A percentile compares a stretch with the other conserved stretches of the same genome.
Conservation (phyloP, 2,797 vertebrate species). For the Lemur catta region DNA sequence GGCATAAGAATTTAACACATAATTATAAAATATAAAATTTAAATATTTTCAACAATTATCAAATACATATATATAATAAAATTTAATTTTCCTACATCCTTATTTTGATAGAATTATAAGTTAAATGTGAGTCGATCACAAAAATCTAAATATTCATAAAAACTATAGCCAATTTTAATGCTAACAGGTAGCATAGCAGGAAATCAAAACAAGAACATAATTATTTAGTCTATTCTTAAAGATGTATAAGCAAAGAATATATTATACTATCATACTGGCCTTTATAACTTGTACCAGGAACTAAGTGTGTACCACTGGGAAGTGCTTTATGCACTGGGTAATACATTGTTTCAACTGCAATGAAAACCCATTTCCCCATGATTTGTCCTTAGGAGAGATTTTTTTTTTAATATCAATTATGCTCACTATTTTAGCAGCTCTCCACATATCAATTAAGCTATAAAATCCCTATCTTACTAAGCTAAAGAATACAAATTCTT, state of each 20-base stretch:
- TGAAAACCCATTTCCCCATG: background rate
- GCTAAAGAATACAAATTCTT: conserved; percentile 20
- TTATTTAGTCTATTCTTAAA: background rate
- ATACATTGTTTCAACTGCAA: background rate
- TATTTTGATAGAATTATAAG: conserved; percentile 23
- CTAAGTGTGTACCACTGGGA: background rate
- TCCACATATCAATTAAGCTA: background rate
- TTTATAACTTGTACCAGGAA: background rate
- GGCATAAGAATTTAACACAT: background rate
- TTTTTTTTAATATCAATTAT: background rate
- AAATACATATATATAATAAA: conserved; percentile 19
- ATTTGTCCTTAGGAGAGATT: background rate
- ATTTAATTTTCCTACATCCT: background rate
- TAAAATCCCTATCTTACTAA: conserved; percentile 9
- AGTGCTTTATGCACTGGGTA: background rate
- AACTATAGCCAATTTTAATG: background rate
- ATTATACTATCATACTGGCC: background rate
- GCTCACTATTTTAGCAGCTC: background rate
- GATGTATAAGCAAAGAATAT: background rate
- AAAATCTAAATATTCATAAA: background rate
- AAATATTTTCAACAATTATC: conserved; percentile 17
- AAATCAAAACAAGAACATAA: background rate
- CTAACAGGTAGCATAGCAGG: background rate
- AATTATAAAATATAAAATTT: background rate
- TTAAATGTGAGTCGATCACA: background rate